Base-by-base conservation (phyloP, 1,140 invertebrate species). In the Papilio dardanus region DNA sequence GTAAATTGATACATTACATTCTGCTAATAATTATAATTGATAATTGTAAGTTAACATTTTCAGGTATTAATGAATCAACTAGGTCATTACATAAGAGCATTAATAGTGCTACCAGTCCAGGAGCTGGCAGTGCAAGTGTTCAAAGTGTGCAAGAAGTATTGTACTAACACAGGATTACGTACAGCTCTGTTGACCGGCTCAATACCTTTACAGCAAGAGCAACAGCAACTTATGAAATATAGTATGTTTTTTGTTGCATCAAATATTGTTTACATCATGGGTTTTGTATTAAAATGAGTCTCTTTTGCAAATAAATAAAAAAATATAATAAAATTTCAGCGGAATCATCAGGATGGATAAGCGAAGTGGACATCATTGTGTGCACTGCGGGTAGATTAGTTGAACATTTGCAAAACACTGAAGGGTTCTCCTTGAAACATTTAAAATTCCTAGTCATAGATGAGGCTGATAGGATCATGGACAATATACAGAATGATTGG, bases 401-500 rank as follows among this genome's bases (percentile, higher is more conserved):
- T 7, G 98, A 99, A 92, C 99, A 99, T 92, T 94, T 99, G 74
- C 96, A 96, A 90, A 95, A 96, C 74, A 99, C 98, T 1, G 89
- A 96, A 83, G 98, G 98, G n/a, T 98, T 99, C 91, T 95, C 95
- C 79, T 92, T 99, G 16, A 94, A 95, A 80, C 88, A 96, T 82
- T 94, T 99, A 0, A 94, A 96, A 86, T 99, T 97, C 94, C 92
- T 99, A 68, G 96, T 99, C 1, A 97, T 99, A 73, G 99, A 99
- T 93, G 99, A 99, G 94, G 99, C 99, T 12, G 99, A 99, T 94
- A 94, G 97, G 79, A 96, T 98, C 77, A 96, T 99, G 93, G 97
- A 99, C 81, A 97, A 97, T 83, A 95, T 98, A 24, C 96, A 99
- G 89, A 96, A 97, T 84, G 96, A 98, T 87, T 99, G 98, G 98